Base-by-base conservation (phyloP, 2,797 vertebrate species). In the Mus minutoides region DNA sequence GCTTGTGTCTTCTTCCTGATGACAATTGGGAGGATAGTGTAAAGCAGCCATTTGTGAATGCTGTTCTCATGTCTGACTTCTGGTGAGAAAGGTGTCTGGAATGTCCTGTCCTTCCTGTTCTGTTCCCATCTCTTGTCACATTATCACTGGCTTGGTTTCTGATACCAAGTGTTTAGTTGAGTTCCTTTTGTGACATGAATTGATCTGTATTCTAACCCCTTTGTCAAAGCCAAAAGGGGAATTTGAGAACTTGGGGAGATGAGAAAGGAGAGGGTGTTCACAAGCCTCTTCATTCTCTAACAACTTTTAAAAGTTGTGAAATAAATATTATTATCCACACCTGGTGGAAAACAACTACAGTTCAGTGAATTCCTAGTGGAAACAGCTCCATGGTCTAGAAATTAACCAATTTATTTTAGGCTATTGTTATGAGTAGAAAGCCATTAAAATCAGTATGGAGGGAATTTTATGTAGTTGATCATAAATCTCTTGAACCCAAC, bases 351-450 rank as follows among this genome's bases (percentile, higher is more conserved):
- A 46, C 58, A 95, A 90, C 90, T 84, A 92, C 54, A 95, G 82
- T 49, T 91, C 78, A 93, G 40, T 76, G 75, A 37, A 84, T 95
- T 96, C 88, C 75, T 94, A 84, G 62, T 80, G 85, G 90, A 92
- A 96, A 90, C 78, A 96, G 60, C 91, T 92, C 83, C 54, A 54
- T 92, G 60, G 52, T 94, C 40, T 93, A 92, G 93, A 96, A 96
- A 92, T 96, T 92, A 96, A 79, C 84, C 80, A 92, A 92, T 94
- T 95, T 92, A 94, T 92, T 95, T 95, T 90, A 97, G 95, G 85
- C 95, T 90, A 94, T 97, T 96, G 82, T 91, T 96, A 91, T 91
- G 82, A 91, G 75, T 89, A 94, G 93, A 97, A 95, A 95, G 67
- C 67, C 84, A 64, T 96, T 95, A 96, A 92, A 93, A 92, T 95